Percentiles rank a stretch among this genome's conserved stretches.
Evolutionary conservation across 2,113 vertebrate species (phyloP).

Genomic region (Pyrgilauda ruficollis): DNA sequence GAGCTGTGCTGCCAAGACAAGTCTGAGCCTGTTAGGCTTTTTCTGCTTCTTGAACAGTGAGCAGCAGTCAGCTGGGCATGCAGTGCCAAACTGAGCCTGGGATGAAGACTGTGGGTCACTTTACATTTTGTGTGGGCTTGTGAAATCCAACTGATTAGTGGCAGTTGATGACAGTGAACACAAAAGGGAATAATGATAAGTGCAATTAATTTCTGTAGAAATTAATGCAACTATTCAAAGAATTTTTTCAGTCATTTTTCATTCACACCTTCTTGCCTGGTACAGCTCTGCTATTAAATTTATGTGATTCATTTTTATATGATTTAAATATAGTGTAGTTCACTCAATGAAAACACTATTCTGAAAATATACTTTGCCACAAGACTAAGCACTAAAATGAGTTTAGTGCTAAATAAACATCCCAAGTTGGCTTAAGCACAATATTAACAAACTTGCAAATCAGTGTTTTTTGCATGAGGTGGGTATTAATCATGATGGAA

Average conservation of each 20-base stretch:
- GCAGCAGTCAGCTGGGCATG: background rate
- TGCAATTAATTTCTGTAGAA: slow-evolving; percentile 13
- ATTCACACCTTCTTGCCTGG: background rate
- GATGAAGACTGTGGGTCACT: background rate
- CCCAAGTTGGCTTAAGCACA: background rate
- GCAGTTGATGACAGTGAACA: background rate
- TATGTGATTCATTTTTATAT: background rate
- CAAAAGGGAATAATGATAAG: background rate
- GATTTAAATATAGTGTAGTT: background rate
- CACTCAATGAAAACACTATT: background rate
- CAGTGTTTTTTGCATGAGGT: slow-evolving; percentile 16
- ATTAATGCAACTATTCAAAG: background rate
- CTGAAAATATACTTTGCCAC: background rate
- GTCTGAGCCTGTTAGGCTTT: background rate
- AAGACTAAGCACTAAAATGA: background rate
- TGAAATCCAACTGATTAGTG: background rate
- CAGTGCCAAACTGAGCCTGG: background rate
- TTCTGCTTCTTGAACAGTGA: background rate
- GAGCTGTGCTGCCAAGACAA: background rate
- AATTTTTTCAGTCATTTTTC: background rate
- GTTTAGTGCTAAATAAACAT: background rate
- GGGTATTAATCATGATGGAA: slow-evolving; percentile 29
- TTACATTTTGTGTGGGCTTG: background rate
- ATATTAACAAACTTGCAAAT: background rate
- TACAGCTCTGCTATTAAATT: background rate